Evolutionary conservation across 2,797 vertebrate genomes (phyloP).

Genomic region (Anableps anableps): DNA sequence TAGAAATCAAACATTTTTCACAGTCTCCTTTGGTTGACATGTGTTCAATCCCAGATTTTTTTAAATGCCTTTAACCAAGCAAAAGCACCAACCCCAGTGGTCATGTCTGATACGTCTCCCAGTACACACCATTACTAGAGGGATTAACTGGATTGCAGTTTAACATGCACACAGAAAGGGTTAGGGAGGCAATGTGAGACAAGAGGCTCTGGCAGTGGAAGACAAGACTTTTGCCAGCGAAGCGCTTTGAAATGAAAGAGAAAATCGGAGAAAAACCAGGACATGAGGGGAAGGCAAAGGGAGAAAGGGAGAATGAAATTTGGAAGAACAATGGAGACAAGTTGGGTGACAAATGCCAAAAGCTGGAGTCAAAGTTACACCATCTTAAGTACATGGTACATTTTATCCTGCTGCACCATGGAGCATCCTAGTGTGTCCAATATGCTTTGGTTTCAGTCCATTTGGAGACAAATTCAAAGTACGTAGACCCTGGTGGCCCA

Average conservation of each 20-base stretch:
- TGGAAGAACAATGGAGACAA: conserved; percentile 51
- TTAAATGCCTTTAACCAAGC: conserved; percentile 43
- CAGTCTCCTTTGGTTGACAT: conserved; percentile 31
- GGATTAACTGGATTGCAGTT: conserved; percentile 71
- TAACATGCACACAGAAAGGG: conserved; percentile 37
- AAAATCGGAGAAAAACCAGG: conserved; percentile 21
- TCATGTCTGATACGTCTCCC: conserved; percentile 69
- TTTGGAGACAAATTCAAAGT: conserved; percentile 59
- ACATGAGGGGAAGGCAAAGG: conserved; percentile 24
- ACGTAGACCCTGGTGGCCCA: conserved; percentile 34
- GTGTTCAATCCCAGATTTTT: conserved; percentile 43
- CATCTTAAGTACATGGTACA: conserved; percentile 45
- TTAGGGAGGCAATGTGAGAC: conserved; percentile 58
- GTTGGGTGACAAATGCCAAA: conserved; percentile 56
- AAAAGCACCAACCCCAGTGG: conserved; percentile 63
- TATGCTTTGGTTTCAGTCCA: conserved; percentile 64
- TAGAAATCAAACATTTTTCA: conserved; percentile 37
- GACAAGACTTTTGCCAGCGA: conserved; percentile 48
- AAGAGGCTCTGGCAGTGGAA: conserved; percentile 66
- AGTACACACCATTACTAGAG: conserved; percentile 75
- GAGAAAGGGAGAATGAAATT: conserved; percentile 30
- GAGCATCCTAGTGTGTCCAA: conserved; percentile 68
- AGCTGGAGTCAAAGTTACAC: conserved; percentile 53
- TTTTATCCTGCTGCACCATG: conserved; percentile 39
- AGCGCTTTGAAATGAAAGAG: conserved; percentile 55